phyloP scores from a whole-genome alignment of 1,140 invertebrate species.

The Dermatophagoides farinae region DNA sequence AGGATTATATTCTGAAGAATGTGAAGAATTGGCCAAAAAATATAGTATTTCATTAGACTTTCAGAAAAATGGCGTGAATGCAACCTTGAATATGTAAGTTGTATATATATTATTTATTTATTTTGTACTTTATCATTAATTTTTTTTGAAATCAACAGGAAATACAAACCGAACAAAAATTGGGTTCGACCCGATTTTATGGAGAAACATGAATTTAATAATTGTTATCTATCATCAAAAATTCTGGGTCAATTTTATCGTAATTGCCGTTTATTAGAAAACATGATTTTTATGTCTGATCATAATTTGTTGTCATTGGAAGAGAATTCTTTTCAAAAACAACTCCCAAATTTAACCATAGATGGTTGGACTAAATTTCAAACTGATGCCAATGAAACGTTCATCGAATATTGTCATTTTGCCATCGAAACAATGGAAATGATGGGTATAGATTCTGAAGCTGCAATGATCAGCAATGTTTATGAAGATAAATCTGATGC shows the following conservation, averaged over 20 bases:
- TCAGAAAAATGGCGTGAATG: conserved; percentile 22
- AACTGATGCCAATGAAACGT: neutral
- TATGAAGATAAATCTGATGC: neutral
- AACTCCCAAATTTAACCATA: neutral
- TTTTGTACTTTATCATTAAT: neutral
- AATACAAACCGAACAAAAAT: neutral
- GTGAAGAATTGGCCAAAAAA: conserved; percentile 19
- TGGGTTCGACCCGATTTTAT: conserved; percentile 22
- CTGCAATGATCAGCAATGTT: neutral
- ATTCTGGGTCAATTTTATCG: conserved; percentile 23
- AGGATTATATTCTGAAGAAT: conserved; percentile 18
- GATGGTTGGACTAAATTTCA: neutral
- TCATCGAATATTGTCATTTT: neutral
- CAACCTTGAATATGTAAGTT: too few relatives aligned
- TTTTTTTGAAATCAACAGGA: neutral
- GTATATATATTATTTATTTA: neutral
- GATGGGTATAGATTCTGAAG: neutral
- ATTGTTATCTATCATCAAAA: conserved; percentile 21
- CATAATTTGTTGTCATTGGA: neutral
- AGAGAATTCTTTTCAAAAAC: neutral
- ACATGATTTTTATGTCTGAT: conserved; percentile 1
- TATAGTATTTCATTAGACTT: conserved; percentile 24
- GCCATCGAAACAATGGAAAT: neutral
- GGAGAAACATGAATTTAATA: conserved; percentile 18
- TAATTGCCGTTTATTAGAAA: conserved; percentile 10